Percentiles rank a stretch among this genome's conserved stretches.
phyloP scores from a whole-genome alignment of 1,140 invertebrate genomes.

The Zophobas atratus region DNA sequence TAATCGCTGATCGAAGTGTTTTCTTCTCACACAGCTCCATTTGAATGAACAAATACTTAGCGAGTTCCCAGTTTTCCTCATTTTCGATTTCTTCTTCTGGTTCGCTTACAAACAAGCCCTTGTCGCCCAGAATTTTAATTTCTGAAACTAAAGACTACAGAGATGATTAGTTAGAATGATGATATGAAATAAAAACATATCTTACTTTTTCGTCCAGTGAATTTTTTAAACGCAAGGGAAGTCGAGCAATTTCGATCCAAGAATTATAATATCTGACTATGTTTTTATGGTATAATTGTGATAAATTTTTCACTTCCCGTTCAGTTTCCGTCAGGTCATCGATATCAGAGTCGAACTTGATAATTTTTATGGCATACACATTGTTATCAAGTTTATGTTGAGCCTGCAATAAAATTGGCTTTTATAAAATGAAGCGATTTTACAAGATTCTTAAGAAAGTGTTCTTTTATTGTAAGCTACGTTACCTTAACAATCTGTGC shows the following conservation, averaged over 20 bases:
- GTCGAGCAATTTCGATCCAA: not conserved
- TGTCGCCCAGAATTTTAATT: not conserved
- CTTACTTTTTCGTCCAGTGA: not conserved
- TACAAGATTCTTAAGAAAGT: too few relatives aligned
- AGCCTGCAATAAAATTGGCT: not conserved
- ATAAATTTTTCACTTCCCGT: slow-evolving; percentile 5
- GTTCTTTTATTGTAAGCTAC: too few relatives aligned
- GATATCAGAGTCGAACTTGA: slow-evolving; percentile 9
- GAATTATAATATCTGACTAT: slow-evolving; percentile 21
- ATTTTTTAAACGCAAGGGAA: not conserved
- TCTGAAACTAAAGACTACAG: too few relatives aligned
- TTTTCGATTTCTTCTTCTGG: slow-evolving; percentile 2
- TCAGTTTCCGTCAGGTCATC: not conserved
- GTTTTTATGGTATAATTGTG: slow-evolving; percentile 10
- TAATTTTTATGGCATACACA: slow-evolving; percentile 25
- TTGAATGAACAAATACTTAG: slow-evolving; percentile 15
- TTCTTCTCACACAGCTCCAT: slow-evolving; percentile 22
- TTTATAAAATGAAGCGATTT: too few relatives aligned
- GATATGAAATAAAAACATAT: too few relatives aligned
- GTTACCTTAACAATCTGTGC: too few relatives aligned
- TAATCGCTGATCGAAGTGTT: not conserved
- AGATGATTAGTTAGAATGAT: too few relatives aligned
- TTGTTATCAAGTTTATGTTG: slow-evolving; percentile 8
- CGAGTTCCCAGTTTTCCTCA: not conserved
- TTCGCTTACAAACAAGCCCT: not conserved